Conservation (phyloP, 2,888 invertebrate genomes). For the Drosophila acutilabella region DNA sequence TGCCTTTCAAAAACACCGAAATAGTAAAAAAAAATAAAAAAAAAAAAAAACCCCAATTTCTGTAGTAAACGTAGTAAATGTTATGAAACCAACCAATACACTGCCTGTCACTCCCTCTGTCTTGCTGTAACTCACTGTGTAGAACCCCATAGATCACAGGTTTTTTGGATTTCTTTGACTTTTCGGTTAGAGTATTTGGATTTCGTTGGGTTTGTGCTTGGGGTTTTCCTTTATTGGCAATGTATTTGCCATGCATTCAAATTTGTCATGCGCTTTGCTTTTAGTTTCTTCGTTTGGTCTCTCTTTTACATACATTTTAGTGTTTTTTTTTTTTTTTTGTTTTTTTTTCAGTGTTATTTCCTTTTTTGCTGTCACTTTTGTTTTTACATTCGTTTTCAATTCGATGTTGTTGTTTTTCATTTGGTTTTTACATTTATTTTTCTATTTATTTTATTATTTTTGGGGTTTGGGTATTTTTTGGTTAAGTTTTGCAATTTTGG, state of each 20-base stretch:
- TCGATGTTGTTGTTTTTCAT: conserved; percentile 10
- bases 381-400: conserved; percentile 29
- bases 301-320: conserved; percentile 32
- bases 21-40: conserved; percentile 7
- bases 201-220: conserved; percentile 19
- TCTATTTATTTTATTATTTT: conserved; percentile 15
- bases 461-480: conserved; percentile 1
- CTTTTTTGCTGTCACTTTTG: conserved; percentile 16
- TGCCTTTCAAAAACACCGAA: conserved; percentile 44
- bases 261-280: conserved; percentile 41
- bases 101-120: not conserved
- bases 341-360: conserved; percentile 14
- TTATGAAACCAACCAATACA: not conserved
- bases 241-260: conserved; percentile 51
- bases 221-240: conserved; percentile 30
- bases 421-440: conserved; percentile 22
- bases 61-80: too few relatives aligned
- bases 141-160: conserved; percentile 22
- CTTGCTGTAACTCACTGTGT: not conserved
- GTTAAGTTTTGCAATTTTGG: conserved; percentile 36
- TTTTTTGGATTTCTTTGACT: conserved; percentile 16
- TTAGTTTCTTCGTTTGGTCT: conserved; percentile 34
- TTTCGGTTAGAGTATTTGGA: conserved; percentile 26
- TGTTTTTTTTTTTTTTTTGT: conserved; percentile 7
- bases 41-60: not conserved